These are phyloP conservation scores for Drosophila lacteicornis DNA, from an alignment of 1,140 invertebrate genomes.

Conservation along the genomic window DNA sequence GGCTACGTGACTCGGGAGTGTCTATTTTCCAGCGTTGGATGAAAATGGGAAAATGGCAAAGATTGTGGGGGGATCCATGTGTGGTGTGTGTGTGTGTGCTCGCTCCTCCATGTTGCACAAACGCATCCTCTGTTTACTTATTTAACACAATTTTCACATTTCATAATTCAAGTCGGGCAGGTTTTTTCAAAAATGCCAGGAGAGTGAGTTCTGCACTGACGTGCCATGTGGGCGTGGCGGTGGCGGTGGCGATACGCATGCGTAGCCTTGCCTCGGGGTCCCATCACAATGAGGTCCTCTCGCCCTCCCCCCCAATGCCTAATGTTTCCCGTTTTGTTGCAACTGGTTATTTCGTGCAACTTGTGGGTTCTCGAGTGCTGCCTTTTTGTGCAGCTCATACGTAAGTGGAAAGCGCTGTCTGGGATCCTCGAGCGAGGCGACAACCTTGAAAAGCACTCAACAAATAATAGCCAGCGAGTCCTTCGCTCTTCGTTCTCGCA, in stretches of 20 bases:
- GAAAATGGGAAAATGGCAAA: constrained; percentile 7
- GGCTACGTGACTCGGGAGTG: constrained; percentile 62
- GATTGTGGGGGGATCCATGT: neutral
- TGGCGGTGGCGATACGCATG: constrained; percentile 58
- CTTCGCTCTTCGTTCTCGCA: constrained; percentile 35
- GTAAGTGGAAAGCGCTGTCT: constrained; percentile 71
- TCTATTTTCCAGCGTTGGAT: constrained; percentile 13
- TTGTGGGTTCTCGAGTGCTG: constrained; percentile 24
- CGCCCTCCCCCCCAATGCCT: constrained; percentile 4
- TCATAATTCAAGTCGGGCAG: constrained; percentile 58
- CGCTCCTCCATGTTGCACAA: constrained; percentile 34
- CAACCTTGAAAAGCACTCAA: constrained; percentile 77
- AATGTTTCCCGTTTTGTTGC: constrained; percentile 49
- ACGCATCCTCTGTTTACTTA: constrained; percentile 75
- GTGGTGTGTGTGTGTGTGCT: constrained; percentile 16
- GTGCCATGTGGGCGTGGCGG: constrained; percentile 10
- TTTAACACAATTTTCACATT: constrained; percentile 81
- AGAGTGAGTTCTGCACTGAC: constrained; percentile 23
- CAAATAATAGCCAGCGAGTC: constrained; percentile 57
- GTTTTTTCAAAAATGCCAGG: neutral
- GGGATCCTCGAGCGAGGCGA: constrained; percentile 41
- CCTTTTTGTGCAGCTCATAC: constrained; percentile 16
- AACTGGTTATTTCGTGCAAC: constrained; percentile 27
- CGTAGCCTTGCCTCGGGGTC: constrained; percentile 46
- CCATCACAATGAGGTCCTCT: constrained; percentile 17